phyloP scores from a whole-genome alignment of 2,888 invertebrate species.

The Melanophora roralis region DNA sequence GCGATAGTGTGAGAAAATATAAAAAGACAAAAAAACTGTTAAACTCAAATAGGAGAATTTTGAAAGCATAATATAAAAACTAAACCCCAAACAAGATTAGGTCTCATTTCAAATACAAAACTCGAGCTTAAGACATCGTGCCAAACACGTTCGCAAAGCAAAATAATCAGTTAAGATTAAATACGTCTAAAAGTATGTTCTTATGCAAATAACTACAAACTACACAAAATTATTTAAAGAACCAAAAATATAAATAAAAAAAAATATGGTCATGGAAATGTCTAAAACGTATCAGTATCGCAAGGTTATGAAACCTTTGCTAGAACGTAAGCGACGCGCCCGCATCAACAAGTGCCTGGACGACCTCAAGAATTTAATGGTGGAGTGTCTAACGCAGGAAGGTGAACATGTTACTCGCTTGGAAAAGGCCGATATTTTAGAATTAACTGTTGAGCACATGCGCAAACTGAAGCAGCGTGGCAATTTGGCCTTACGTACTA shows the following conservation, averaged over 20 bases:
- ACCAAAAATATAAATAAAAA: not conserved
- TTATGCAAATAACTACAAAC: slow-evolving; percentile 48
- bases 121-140: slow-evolving; percentile 68
- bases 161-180: slow-evolving; percentile 44
- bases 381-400: slow-evolving; percentile 82
- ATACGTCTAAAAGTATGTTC: slow-evolving; percentile 52
- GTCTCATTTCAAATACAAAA: slow-evolving; percentile 76
- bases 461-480: slow-evolving; percentile 88
- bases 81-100: slow-evolving; percentile 74
- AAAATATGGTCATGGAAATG: slow-evolving; percentile 78
- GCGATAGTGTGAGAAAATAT: slow-evolving; percentile 56
- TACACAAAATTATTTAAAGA: slow-evolving; percentile 40
- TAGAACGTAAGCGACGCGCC: slow-evolving; percentile 91
- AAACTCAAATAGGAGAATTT: slow-evolving; percentile 57
- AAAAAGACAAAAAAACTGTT: slow-evolving; percentile 7
- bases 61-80: slow-evolving; percentile 73
- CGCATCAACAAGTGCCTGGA: slow-evolving; percentile 94
- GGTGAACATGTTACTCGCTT: slow-evolving; percentile 91
- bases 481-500: slow-evolving; percentile 80
- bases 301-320: slow-evolving; percentile 95
- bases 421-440: slow-evolving; percentile 92
- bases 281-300: slow-evolving; percentile 95
- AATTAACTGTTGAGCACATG: slow-evolving; percentile 90
- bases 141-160: slow-evolving; percentile 61
- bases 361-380: slow-evolving; percentile 93